Conservation (phyloP, 2,888 invertebrate genomes). For the Synanthedon andrenaeformis region DNA sequence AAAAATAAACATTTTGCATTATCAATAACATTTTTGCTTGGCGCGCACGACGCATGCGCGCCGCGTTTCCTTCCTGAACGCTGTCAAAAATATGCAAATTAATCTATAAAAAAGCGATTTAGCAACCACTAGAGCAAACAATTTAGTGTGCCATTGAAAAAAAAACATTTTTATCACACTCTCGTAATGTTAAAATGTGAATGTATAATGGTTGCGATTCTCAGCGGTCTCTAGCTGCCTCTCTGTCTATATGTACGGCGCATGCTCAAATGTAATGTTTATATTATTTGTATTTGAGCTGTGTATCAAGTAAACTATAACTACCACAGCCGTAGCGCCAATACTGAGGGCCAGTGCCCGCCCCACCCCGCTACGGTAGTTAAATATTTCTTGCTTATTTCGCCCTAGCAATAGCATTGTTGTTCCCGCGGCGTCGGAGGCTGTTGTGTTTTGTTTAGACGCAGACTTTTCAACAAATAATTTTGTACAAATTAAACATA, state of each 20-base stretch:
- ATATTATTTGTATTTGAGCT: slow-evolving; percentile 73
- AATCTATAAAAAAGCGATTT: slow-evolving; percentile 58
- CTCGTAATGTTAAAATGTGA: not conserved
- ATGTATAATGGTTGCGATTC: not conserved
- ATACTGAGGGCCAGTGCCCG: slow-evolving; percentile 65
- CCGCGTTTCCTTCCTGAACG: slow-evolving; percentile 17
- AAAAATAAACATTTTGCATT: slow-evolving; percentile 65
- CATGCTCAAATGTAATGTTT: slow-evolving; percentile 69
- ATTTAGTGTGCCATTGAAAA: slow-evolving; percentile 10
- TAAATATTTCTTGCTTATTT: slow-evolving; percentile 73
- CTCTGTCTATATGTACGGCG: slow-evolving; percentile 52
- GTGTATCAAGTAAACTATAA: slow-evolving; percentile 73
- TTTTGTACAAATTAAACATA: slow-evolving; percentile 23
- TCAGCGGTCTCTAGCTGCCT: slow-evolving; percentile 26
- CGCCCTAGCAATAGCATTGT: slow-evolving; percentile 71
- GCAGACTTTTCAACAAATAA: slow-evolving; percentile 48
- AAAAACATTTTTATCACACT: slow-evolving; percentile 6
- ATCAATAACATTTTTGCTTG: slow-evolving; percentile 56
- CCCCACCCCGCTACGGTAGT: slow-evolving; percentile 66
- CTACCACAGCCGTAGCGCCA: slow-evolving; percentile 70
- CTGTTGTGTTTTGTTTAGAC: slow-evolving; percentile 69
- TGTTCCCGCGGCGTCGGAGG: slow-evolving; percentile 63
- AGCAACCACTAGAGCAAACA: slow-evolving; percentile 30
- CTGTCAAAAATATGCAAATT: slow-evolving; percentile 70
- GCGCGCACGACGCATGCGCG: slow-evolving; percentile 47